Percentiles rank a stretch among this genome's conserved stretches.
phyloP scores from a whole-genome alignment of 2,113 vertebrate genomes.

The Craseonycteris thonglongyai region DNA sequence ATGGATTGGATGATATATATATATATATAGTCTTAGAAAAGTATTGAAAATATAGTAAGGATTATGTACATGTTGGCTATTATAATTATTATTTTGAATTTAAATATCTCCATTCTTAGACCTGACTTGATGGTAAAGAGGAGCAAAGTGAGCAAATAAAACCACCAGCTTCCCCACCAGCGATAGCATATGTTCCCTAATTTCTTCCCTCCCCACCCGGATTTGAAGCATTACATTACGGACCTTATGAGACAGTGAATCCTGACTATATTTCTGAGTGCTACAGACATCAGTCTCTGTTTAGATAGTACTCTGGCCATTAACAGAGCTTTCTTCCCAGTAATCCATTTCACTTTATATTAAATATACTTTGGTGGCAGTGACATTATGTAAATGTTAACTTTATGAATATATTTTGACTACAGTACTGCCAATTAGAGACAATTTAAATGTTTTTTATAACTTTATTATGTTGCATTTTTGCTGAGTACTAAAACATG shows the following conservation, averaged over 20 bases:
- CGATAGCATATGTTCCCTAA: not conserved
- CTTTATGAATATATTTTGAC: constrained; percentile 75
- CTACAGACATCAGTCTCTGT: not conserved
- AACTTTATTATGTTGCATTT: constrained; percentile 50
- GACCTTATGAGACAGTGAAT: not conserved
- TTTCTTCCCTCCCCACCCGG: not conserved
- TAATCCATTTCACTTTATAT: constrained; percentile 68
- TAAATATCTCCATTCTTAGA: not conserved
- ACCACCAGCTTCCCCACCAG: not conserved
- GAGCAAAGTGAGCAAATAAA: not conserved
- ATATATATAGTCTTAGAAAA: not conserved
- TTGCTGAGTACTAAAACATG: constrained; percentile 56
- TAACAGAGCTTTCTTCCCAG: constrained; percentile 62
- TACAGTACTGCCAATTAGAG: constrained; percentile 73
- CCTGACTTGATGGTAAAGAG: not conserved
- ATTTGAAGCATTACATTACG: not conserved
- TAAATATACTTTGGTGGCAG: constrained; percentile 68
- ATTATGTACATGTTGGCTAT: not conserved
- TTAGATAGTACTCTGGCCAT: constrained; percentile 35
- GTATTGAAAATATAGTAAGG: not conserved
- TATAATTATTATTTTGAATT: not conserved
- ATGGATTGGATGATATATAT: not conserved
- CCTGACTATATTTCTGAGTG: not conserved
- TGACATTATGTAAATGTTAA: constrained; percentile 74
- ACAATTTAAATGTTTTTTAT: constrained; percentile 70